Evolutionary conservation across 1,140 invertebrate species (phyloP).

Genomic region (Ridgeia piscesae): DNA sequence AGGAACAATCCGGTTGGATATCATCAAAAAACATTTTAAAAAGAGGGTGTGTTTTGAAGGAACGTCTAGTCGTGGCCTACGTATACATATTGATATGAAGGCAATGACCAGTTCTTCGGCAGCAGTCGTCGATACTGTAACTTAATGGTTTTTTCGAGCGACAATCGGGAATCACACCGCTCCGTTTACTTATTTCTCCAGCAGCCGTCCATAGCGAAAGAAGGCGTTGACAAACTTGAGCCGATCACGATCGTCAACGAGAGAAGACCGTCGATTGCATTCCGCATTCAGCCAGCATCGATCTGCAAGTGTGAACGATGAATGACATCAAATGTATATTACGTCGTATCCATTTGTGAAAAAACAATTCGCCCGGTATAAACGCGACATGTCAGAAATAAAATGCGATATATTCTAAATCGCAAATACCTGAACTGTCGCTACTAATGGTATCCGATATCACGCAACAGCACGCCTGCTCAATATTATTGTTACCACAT

Average conservation of each 20-base stretch:
- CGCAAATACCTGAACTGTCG: too few species aligned
- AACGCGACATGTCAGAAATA: not conserved
- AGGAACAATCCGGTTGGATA: not conserved
- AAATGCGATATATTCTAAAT: too few species aligned
- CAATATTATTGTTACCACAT: too few species aligned
- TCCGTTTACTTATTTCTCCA: not conserved
- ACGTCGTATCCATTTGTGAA: not conserved
- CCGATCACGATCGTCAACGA: not conserved
- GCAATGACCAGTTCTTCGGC: not conserved
- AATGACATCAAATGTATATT: not conserved
- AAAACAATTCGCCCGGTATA: not conserved
- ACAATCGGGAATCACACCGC: not conserved
- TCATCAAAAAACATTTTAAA: not conserved
- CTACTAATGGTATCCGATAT: too few species aligned
- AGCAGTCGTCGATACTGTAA: not conserved
- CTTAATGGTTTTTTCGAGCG: not conserved
- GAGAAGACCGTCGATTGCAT: not conserved
- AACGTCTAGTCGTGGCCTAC: not conserved
- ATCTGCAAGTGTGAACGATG: not conserved
- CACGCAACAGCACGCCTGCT: too few species aligned
- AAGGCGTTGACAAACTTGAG: not conserved
- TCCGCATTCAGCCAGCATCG: not conserved
- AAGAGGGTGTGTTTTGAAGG: not conserved
- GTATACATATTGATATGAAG: not conserved
- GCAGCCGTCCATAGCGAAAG: not conserved